Base-by-base conservation (phyloP, 2,797 vertebrate species). In the Coluber constrictor region DNA sequence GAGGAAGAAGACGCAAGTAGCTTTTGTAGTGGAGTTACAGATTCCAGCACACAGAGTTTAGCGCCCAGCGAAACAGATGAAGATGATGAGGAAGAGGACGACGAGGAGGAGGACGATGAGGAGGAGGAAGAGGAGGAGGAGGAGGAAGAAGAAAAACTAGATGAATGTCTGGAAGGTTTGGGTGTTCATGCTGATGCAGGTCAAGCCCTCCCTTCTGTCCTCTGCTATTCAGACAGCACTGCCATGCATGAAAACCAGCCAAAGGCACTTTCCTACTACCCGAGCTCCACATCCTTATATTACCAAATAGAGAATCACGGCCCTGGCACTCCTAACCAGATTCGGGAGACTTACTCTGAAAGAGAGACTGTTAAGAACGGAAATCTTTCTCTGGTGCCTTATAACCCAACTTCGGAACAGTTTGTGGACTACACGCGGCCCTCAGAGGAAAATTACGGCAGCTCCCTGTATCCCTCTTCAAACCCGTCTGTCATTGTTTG, bases 11-110 rank as follows among this genome's bases (percentile, higher is more conserved):
- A 99, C 8, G 99, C 98, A n/a, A 99, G 99, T 97, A 99, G 99
- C 87, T 98, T 99, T 94, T 99, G 99, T 97, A 99, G 99, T 1
- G 98, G 98, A 16, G 98, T 99, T 94, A 99, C 99, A 0, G 99
- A 99, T 97, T 99, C 99, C 57, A 99, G 99, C 97, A 99, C 99
- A 0, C 99, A 99, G 95, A 99, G 99, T 97, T 97, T 99, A 95
- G 99, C 98, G 0, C 99, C 98, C 94, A 99, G 99, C 20, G 99
- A 99, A 96, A 99, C 99, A 0, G 99, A 99, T 92, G 99, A 99
- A 1, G 99, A 99, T 37, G 98, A 98, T 4, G 98, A 98, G 0
- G 98, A 99, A 3, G 98, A 98, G 0, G 99, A 99, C 59, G 99
- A 99, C 0, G 99, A 99, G 32, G 98, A 98, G 27, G 97, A 98